These are phyloP conservation scores for Leguminivora glycinivorella DNA, from an alignment of 1,140 invertebrate species.

Conservation along the genomic window DNA sequence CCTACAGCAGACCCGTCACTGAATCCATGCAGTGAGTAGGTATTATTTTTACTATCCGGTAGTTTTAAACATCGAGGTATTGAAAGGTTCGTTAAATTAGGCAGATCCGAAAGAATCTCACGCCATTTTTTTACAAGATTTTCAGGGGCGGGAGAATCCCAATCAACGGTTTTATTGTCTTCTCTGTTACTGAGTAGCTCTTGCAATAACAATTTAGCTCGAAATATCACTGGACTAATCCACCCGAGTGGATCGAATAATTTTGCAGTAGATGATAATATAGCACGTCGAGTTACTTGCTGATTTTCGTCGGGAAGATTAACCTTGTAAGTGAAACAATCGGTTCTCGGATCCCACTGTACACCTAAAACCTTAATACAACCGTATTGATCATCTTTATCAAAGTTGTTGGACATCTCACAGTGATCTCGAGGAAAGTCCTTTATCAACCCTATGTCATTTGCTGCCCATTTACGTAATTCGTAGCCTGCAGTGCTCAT, in stretches of 20 bases:
- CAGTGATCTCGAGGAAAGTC: slow-evolving; percentile 32
- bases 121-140: neutral
- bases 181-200: neutral
- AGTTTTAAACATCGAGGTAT: slow-evolving; percentile 27
- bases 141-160: neutral
- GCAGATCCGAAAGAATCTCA: neutral
- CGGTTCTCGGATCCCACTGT: neutral
- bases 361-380: slow-evolving; percentile 18
- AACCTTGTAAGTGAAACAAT: neutral
- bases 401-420: neutral
- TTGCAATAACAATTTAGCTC: neutral
- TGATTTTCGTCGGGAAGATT: neutral
- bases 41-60: neutral
- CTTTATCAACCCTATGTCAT: slow-evolving; percentile 8
- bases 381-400: neutral
- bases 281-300: neutral
- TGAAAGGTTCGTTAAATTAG: neutral
- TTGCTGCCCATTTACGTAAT: slow-evolving; percentile 35
- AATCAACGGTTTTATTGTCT: neutral
- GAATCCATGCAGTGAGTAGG: slow-evolving; percentile 32
- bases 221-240: neutral
- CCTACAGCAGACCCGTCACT: slow-evolving; percentile 19
- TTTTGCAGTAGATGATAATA: neutral
- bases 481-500: slow-evolving; percentile 34
- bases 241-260: neutral